These are phyloP conservation scores for Calycopis cecrops DNA, from an alignment of 1,140 invertebrate genomes.

Conservation along the genomic window DNA sequence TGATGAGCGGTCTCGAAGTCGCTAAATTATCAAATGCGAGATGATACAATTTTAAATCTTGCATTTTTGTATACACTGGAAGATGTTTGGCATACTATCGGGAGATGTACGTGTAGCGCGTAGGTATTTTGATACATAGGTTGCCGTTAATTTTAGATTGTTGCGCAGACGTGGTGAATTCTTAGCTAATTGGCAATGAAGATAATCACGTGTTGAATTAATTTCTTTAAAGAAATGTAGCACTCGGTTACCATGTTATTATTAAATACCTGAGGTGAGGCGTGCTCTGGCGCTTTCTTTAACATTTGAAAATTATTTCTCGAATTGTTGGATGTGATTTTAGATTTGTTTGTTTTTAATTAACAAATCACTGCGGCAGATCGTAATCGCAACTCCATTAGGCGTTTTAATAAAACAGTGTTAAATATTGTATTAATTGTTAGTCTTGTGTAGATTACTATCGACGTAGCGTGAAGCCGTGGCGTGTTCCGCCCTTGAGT, in stretches of 20 bases:
- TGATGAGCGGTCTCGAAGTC: too few species aligned
- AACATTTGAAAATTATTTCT: too few species aligned
- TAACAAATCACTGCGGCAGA: too few species aligned
- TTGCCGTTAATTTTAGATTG: constrained; percentile 74
- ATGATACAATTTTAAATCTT: not conserved
- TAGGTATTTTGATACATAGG: constrained; percentile 74
- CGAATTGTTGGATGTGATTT: too few species aligned
- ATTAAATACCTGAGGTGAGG: constrained; percentile 3
- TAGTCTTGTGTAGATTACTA: constrained; percentile 62
- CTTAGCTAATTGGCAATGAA: constrained; percentile 69
- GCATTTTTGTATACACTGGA: constrained; percentile 43
- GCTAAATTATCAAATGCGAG: too few species aligned
- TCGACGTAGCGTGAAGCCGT: constrained; percentile 59
- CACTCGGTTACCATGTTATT: not conserved
- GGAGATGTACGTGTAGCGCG: constrained; percentile 70
- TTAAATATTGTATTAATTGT: constrained; percentile 65
- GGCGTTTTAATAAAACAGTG: constrained; percentile 26
- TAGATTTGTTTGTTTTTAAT: too few species aligned
- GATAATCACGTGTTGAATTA: constrained; percentile 61
- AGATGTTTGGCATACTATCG: constrained; percentile 73
- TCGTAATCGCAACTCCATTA: not conserved
- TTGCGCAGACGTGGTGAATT: constrained; percentile 71
- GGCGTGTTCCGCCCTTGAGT: constrained; percentile 53
- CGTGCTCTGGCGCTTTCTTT: not conserved
- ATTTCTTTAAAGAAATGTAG: constrained; percentile 30